Base-by-base conservation (phyloP, 2,888 invertebrate species). In the Polydesmus complanatus region DNA sequence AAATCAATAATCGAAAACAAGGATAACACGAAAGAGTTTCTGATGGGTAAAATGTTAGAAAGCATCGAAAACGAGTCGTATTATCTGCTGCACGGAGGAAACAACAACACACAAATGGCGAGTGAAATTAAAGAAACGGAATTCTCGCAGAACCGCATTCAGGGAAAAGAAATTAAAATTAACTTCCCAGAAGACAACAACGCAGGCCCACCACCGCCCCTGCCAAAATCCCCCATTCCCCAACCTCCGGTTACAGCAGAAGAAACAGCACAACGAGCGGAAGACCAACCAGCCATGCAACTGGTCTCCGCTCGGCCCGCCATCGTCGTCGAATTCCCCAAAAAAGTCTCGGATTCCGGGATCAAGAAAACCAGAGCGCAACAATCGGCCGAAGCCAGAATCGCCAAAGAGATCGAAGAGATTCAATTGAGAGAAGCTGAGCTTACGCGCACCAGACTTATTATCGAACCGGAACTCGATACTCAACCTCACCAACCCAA, bases 1-100 rank as follows among this genome's bases (percentile, higher is more conserved):
- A 37, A 50, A 26, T 58, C 58, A 14, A 58, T 58, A 3, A 25
- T 58, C 19, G 58, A 58, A 50, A 52, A 52, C 19, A 58, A 58
- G 27, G 52, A 52, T 14, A 52, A 1, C 25, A 58, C 52, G n/a
- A 58, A 58, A 21, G 25, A 21, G 52, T 58, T 58, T 21, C 22
- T 50, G 26, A 58, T 52, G 21, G 49, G 48, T 8, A 58, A 52
- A 52, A 58, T 58, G 58, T 11, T 11, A 5, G 58, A 58, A n/a
- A 27, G 52, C 27, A 22, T 51, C 11, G 51, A 51, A n/a, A 11
- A 51, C 19, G 22, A 22, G n/a, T 8, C 8, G 51, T 11, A 47
- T 14, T 14, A 47, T 14, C 48, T 14, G 48, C 48, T 47, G 48
- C 48, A 11, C 11, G 48, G 48, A 47, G 19, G 11, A 5, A 37